phyloP scores from a whole-genome alignment of 2,888 invertebrate species.

The Lasioglossum leucozonium region DNA sequence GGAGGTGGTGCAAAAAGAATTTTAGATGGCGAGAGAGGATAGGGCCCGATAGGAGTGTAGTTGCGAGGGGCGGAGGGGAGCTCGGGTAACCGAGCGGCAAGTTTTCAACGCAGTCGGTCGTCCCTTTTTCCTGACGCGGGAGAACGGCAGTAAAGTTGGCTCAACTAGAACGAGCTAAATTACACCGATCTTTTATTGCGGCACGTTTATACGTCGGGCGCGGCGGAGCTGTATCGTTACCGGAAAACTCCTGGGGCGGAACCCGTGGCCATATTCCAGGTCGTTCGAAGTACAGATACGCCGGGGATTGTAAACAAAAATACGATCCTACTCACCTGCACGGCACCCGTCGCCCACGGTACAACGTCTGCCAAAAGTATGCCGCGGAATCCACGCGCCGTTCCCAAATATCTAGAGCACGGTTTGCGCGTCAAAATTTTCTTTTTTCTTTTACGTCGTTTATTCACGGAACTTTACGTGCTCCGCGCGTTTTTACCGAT shows the following conservation, averaged over 20 bases:
- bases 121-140: constrained; percentile 44
- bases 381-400: too few relatives aligned
- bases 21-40: not conserved
- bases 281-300: constrained; percentile 68
- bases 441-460: too few relatives aligned
- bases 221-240: constrained; percentile 51
- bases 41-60: not conserved
- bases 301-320: constrained; percentile 71
- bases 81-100: constrained; percentile 13
- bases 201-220: constrained; percentile 58
- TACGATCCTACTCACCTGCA: constrained; percentile 68
- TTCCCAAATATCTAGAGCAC: too few relatives aligned
- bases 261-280: constrained; percentile 54
- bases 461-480: too few relatives aligned
- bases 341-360: not conserved
- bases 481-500: too few relatives aligned
- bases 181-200: constrained; percentile 69
- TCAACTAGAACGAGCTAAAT: constrained; percentile 50
- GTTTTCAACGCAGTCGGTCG: constrained; percentile 42
- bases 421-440: too few relatives aligned
- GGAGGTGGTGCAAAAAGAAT: not conserved
- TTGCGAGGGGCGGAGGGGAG: not conserved
- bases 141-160: constrained; percentile 49
- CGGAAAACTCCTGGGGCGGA: constrained; percentile 38
- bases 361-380: not conserved